Conservation (phyloP, 2,113 vertebrate genomes). For the Callipepla squamata region DNA sequence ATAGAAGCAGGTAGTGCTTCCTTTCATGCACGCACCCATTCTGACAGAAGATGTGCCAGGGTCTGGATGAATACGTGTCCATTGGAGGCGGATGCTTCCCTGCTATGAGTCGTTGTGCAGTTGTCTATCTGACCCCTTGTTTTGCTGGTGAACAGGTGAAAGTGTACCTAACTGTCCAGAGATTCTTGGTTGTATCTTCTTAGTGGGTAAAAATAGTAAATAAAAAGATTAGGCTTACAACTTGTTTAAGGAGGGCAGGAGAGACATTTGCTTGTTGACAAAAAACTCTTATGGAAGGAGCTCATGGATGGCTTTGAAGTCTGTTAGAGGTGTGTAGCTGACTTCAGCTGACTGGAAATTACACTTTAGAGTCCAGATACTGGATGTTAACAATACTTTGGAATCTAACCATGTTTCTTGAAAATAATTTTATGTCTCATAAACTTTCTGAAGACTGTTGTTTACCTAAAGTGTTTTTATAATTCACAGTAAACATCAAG, state of each 20-base stretch:
- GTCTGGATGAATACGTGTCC: neutral
- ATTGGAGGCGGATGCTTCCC: neutral
- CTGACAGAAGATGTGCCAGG: neutral
- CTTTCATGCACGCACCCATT: neutral
- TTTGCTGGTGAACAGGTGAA: neutral
- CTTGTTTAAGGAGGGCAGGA: neutral
- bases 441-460: neutral
- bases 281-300: neutral
- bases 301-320: neutral
- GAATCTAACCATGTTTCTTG: neutral
- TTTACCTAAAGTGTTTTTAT: neutral
- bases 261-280: neutral
- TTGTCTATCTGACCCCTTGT: fast-evolving
- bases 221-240: neutral
- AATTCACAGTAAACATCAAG: neutral
- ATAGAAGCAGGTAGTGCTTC: neutral
- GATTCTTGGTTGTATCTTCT: neutral
- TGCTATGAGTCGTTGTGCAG: neutral
- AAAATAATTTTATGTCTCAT: neutral
- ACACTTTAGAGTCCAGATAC: neutral
- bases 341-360: neutral
- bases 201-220: neutral
- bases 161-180: neutral
- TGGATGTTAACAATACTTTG: neutral
- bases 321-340: neutral